Conservation (phyloP, 2,797 vertebrate species). For the Peromyscus attwateri region DNA sequence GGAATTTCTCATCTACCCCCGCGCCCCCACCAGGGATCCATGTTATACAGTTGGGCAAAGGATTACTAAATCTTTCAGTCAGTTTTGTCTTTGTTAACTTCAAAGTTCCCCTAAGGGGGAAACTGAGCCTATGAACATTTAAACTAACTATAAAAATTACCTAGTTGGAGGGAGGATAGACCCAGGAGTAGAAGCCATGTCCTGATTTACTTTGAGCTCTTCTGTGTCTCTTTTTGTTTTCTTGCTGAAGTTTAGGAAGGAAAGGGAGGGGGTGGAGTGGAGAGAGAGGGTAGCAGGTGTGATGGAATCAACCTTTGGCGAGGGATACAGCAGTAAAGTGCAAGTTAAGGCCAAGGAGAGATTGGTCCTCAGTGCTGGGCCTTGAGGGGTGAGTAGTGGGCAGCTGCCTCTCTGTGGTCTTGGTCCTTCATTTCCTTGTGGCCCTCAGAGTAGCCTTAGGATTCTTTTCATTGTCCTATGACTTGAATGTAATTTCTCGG, state of each 20-base stretch:
- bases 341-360: not conserved
- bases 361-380: not conserved
- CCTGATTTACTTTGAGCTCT: slow-evolving; percentile 48
- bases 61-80: not conserved
- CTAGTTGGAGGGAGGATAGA: not conserved
- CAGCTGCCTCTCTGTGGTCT: not conserved
- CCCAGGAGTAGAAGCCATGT: not conserved
- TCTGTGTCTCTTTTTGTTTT: slow-evolving; percentile 38
- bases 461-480: slow-evolving; percentile 31
- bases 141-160: slow-evolving; percentile 1
- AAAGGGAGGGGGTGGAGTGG: not conserved
- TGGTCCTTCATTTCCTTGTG: not conserved
- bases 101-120: not conserved
- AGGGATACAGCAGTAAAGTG: not conserved
- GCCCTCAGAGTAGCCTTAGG: not conserved
- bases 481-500: slow-evolving; percentile 22
- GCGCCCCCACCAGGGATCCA: not conserved
- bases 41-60: not conserved
- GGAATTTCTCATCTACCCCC: not conserved
- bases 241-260: not conserved
- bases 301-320: not conserved
- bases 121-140: not conserved
- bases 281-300: not conserved
- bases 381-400: not conserved
- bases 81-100: slow-evolving; percentile 9